phyloP scores from a whole-genome alignment of 2,797 vertebrate genomes.

The Leuciscus waleckii region DNA sequence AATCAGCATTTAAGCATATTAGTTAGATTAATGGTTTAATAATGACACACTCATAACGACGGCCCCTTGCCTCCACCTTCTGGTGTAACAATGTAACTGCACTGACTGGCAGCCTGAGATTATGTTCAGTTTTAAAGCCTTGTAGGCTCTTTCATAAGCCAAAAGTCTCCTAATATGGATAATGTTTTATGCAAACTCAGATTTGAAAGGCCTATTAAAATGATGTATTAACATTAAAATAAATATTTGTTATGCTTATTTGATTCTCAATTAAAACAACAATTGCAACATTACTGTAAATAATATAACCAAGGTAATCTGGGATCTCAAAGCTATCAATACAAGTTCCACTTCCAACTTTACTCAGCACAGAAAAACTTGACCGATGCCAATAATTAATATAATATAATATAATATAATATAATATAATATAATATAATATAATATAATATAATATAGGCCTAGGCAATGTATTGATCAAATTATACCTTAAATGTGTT shows the following conservation, averaged over 20 bases:
- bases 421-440: background rate
- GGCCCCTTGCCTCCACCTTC: no score
- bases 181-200: background rate
- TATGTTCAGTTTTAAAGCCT: background rate
- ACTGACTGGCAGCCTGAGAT: background rate
- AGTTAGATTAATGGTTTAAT: background rate
- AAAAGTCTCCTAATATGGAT: background rate
- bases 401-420: background rate
- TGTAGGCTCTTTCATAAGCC: background rate
- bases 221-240: background rate
- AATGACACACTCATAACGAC: background rate
- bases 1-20: background rate
- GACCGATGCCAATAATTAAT: background rate
- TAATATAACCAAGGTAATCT: background rate
- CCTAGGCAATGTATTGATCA: background rate
- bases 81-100: background rate
- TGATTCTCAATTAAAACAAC: background rate
- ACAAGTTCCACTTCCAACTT: background rate
- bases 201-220: constrained; percentile 2
- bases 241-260: background rate
- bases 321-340: no score
- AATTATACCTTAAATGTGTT: background rate
- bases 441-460: background rate
- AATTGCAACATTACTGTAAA: background rate
- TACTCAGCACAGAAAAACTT: background rate